These are phyloP conservation scores for Gerris lacustris DNA, from an alignment of 2,888 invertebrate species.

Conservation along the genomic window DNA sequence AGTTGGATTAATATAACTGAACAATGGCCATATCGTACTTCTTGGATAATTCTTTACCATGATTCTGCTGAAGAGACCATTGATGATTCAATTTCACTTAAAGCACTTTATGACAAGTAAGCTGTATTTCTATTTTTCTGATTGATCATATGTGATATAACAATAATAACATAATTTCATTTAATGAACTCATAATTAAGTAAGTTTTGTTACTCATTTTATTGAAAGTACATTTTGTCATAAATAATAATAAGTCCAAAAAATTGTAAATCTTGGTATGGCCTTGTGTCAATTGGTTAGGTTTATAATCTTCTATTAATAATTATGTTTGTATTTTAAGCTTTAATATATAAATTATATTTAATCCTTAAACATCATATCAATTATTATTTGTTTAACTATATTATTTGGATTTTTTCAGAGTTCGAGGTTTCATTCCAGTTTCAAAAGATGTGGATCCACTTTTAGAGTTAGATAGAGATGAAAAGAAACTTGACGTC, in stretches of 20 bases:
- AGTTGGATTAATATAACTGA: constrained; percentile 98
- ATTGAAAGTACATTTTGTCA: not conserved
- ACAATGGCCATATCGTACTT: constrained; percentile 96
- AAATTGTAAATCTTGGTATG: no score
- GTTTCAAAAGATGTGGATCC: constrained; percentile 77
- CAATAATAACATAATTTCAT: not conserved
- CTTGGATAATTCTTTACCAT: constrained; percentile 92
- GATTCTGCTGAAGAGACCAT: constrained; percentile 77
- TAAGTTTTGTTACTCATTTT: no score
- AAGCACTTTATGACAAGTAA: constrained; percentile 86
- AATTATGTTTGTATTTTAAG: no score
- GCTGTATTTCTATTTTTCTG: constrained; percentile 32
- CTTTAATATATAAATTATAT: no score
- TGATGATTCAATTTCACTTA: constrained; percentile 74
- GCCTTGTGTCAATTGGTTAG: no score
- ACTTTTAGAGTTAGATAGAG: constrained; percentile 80
- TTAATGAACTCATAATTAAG: no score
- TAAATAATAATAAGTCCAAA: no score
- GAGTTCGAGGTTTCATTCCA: constrained; percentile 69
- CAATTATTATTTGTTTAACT: no score
- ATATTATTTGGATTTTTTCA: constrained; percentile 34
- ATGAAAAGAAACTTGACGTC: constrained; percentile 87
- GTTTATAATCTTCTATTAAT: no score
- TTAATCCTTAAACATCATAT: no score
- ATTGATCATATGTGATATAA: not conserved